Evolutionary conservation across 2,888 invertebrate species (phyloP).

Genomic region (Glomeris marginata): DNA sequence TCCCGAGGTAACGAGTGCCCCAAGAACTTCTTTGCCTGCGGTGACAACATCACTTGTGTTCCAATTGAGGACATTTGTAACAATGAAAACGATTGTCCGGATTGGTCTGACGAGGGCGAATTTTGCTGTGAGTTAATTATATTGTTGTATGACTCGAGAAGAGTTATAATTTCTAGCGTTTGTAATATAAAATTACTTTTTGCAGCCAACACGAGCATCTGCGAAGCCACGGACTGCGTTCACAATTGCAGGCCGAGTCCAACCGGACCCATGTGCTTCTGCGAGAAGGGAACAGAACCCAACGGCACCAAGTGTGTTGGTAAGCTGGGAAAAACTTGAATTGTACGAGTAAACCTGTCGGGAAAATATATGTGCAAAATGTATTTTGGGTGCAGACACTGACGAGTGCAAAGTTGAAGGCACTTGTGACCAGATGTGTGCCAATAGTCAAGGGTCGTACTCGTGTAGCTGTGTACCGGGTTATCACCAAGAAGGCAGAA

Average conservation of each 20-base stretch:
- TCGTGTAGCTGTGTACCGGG: conserved; percentile 57
- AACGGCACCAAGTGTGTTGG: conserved; percentile 45
- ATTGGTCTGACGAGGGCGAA: conserved; percentile 54
- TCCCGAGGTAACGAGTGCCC: conserved; percentile 46
- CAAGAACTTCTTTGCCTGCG: conserved; percentile 52
- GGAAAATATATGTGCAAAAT: not conserved
- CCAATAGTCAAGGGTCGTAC: conserved; percentile 49
- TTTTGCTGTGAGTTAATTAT: conserved; percentile 41
- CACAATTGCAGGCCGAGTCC: conserved; percentile 54
- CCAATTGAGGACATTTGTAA: conserved; percentile 50
- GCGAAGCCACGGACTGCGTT: conserved; percentile 42
- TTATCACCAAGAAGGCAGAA: conserved; percentile 42
- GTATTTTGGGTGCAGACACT: conserved; percentile 39
- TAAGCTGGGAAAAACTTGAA: conserved; percentile 22
- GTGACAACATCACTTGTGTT: conserved; percentile 42
- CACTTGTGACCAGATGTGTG: conserved; percentile 57
- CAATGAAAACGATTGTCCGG: conserved; percentile 46
- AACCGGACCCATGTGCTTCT: conserved; percentile 57
- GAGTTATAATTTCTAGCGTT: too few relatives aligned
- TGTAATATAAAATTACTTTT: not conserved
- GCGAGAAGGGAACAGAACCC: conserved; percentile 49
- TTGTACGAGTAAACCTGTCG: not conserved
- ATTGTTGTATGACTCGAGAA: not conserved
- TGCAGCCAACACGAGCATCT: conserved; percentile 34
- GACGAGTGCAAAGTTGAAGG: conserved; percentile 59